Conservation (phyloP, 2,888 invertebrate genomes). For the Notodromas monacha region DNA sequence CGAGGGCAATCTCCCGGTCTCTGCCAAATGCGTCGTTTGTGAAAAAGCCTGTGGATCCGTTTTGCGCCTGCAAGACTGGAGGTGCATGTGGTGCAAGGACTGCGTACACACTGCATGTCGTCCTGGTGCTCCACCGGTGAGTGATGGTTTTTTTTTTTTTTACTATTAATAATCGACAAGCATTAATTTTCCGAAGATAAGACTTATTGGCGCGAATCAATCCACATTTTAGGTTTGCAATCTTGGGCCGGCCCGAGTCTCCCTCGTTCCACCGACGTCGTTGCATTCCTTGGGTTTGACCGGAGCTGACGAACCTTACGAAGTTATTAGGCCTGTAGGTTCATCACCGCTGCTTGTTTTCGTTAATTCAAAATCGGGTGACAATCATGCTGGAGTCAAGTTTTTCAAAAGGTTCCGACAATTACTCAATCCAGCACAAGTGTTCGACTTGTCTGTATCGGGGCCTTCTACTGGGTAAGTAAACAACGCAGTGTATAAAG, state of each 20-base stretch:
- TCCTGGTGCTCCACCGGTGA: no score
- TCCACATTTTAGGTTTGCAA: constrained; percentile 43
- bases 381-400: constrained; percentile 87
- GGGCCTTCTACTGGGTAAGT: constrained; percentile 43
- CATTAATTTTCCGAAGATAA: no score
- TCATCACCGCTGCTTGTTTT: constrained; percentile 64
- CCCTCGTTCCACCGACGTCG: constrained; percentile 72
- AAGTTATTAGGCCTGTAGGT: constrained; percentile 32
- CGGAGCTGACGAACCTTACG: constrained; percentile 64
- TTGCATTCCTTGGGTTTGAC: constrained; percentile 41
- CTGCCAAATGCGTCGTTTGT: constrained; percentile 65
- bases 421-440: constrained; percentile 80
- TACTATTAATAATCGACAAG: no score
- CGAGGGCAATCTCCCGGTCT: constrained; percentile 81
- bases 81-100: constrained; percentile 78
- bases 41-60: constrained; percentile 91
- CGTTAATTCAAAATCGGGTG: constrained; percentile 89
- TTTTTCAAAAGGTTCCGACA: constrained; percentile 79
- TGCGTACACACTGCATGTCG: constrained; percentile 72
- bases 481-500: background rate
- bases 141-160: no score
- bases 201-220: no score
- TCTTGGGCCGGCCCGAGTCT: constrained; percentile 55
- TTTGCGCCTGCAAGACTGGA: constrained; percentile 67
- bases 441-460: constrained; percentile 71